Percentiles rank a stretch among this genome's conserved stretches.
phyloP scores from a whole-genome alignment of 2,888 invertebrate genomes.

The Tenodera sinensis region DNA sequence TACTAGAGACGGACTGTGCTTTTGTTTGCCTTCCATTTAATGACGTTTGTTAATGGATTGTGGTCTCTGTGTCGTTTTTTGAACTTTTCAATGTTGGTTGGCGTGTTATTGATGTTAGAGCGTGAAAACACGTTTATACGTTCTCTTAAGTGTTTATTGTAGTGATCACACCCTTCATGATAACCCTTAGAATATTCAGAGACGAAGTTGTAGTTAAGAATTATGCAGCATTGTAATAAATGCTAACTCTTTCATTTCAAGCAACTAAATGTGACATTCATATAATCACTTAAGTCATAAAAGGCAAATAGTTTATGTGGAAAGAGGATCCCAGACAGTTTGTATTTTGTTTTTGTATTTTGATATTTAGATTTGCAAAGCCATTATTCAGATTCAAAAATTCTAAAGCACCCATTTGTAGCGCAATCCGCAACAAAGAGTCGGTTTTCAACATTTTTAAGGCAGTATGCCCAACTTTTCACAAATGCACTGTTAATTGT shows the following conservation, averaged over 20 bases:
- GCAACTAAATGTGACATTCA: too few species aligned
- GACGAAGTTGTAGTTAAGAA: not conserved
- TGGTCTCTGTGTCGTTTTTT: slow-evolving; percentile 8
- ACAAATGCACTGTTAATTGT: too few species aligned
- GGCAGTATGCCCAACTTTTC: too few species aligned
- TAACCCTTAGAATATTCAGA: slow-evolving; percentile 10
- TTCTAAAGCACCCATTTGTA: too few species aligned
- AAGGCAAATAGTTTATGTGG: not conserved
- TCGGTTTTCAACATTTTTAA: too few species aligned
- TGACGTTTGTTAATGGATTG: not conserved
- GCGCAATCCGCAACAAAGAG: too few species aligned
- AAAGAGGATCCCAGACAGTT: not conserved
- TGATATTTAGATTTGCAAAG: fast-evolving
- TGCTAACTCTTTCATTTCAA: too few species aligned
- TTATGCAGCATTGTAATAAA: too few species aligned
- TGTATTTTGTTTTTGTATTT: not conserved
- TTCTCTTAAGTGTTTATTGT: slow-evolving; percentile 3
- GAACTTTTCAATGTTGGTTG: slow-evolving; percentile 4
- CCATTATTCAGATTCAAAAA: too few species aligned
- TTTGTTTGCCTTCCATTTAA: slow-evolving; percentile 1
- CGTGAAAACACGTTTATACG: not conserved
- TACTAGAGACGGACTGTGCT: not conserved
- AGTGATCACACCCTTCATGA: not conserved
- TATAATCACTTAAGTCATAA: too few species aligned
- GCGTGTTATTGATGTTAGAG: slow-evolving; percentile 9